These are phyloP conservation scores for Anagrus nilaparvatae DNA, from an alignment of 1,140 invertebrate species.

Conservation along the genomic window DNA sequence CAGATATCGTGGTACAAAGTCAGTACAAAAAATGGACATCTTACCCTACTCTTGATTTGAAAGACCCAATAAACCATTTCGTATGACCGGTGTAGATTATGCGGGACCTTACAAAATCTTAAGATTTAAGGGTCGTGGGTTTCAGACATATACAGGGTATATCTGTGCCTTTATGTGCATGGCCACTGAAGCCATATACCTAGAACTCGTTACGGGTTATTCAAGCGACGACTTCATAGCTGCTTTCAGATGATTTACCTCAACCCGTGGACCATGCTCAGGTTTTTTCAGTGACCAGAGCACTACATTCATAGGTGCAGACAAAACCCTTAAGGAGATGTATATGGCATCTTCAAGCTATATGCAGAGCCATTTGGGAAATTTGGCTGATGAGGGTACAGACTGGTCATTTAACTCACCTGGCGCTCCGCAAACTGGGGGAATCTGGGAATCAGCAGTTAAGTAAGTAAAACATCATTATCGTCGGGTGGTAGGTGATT, in stretches of 20 bases:
- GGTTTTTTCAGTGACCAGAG: slow-evolving; percentile 4
- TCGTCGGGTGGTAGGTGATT: slow-evolving; percentile 10
- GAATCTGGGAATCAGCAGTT: slow-evolving; percentile 1
- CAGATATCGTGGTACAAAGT: too few relatives aligned
- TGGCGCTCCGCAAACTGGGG: neutral
- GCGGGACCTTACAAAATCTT: slow-evolving; percentile 4
- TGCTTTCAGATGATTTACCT: slow-evolving; percentile 3
- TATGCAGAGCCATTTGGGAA: neutral
- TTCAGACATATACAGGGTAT: slow-evolving; percentile 20
- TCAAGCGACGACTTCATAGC: slow-evolving; percentile 24
- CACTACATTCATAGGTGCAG: slow-evolving; percentile 12
- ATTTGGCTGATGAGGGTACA: slow-evolving; percentile 8
- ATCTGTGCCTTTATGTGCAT: slow-evolving; percentile 20
- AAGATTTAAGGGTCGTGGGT: slow-evolving; percentile 4
- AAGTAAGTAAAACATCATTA: slow-evolving; percentile 13
- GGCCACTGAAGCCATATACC: slow-evolving; percentile 24
- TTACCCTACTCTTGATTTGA: neutral
- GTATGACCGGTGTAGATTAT: slow-evolving; percentile 3
- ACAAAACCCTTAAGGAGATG: slow-evolving; percentile 1
- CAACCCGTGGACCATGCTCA: neutral
- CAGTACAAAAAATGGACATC: neutral
- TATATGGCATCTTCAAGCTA: neutral
- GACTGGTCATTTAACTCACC: slow-evolving; percentile 20
- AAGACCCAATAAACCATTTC: slow-evolving; percentile 1
- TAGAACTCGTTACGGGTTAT: slow-evolving; percentile 28